Evolutionary conservation across 1,140 invertebrate species (phyloP).

Genomic region (Zophobas morio): DNA sequence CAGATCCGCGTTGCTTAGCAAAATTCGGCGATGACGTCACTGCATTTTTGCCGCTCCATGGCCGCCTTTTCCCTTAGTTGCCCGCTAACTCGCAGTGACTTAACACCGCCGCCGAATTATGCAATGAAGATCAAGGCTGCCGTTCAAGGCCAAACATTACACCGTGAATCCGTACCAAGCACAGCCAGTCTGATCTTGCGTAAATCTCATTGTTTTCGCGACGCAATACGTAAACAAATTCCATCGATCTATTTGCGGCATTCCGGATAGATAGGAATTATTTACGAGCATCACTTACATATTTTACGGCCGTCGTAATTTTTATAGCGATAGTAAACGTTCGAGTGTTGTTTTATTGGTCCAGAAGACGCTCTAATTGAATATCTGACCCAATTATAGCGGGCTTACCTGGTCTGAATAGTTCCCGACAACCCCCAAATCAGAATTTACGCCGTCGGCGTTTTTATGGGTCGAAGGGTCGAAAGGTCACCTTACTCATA

Average conservation of each 20-base stretch:
- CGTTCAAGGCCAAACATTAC: neutral
- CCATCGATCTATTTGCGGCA: neutral
- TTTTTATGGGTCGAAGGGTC: neutral
- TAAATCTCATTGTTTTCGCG: neutral
- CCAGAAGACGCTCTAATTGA: neutral
- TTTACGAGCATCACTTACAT: neutral
- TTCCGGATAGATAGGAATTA: neutral
- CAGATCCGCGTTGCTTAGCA: too few species aligned
- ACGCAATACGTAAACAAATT: neutral
- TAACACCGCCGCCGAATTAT: neutral
- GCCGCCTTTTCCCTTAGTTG: neutral
- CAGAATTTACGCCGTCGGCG: neutral
- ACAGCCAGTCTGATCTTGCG: neutral
- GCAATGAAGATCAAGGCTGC: constrained; percentile 1
- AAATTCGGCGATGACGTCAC: too few species aligned
- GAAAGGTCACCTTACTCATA: neutral
- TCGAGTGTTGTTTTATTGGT: neutral
- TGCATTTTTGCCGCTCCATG: too few species aligned
- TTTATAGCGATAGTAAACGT: neutral
- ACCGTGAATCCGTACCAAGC: neutral
- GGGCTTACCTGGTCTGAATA: neutral
- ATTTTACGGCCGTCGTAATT: neutral
- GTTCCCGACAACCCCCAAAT: neutral
- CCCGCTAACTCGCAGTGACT: neutral
- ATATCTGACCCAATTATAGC: neutral